Percentiles rank a stretch among this genome's conserved stretches.
These are phyloP conservation scores for Regulus satrapa DNA, from an alignment of 2,113 vertebrate species.

Conservation along the genomic window DNA sequence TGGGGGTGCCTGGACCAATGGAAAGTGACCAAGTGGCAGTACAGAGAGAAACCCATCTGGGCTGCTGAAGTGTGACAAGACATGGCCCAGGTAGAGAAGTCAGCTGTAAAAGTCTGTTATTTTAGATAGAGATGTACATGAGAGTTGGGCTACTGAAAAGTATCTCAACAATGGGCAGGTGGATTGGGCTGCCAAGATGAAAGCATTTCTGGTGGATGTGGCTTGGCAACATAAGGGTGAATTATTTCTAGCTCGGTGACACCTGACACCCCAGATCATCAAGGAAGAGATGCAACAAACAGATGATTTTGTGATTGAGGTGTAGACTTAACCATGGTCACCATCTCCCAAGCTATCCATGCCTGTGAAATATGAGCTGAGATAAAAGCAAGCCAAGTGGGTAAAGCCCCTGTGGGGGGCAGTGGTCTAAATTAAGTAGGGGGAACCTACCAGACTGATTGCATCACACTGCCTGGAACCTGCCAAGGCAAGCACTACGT, in stretches of 20 bases:
- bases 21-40: background rate
- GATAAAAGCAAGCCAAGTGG: background rate
- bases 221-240: background rate
- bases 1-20: background rate
- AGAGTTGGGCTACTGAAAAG: background rate
- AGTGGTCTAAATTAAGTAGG: background rate
- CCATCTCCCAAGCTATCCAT: background rate
- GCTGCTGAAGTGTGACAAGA: background rate
- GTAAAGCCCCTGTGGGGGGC: background rate
- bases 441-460: background rate
- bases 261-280: background rate
- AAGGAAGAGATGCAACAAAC: background rate
- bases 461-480: background rate
- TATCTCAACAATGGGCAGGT: background rate
- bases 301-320: background rate
- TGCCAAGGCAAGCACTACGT: accelerated
- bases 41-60: background rate
- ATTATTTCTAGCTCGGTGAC: background rate
- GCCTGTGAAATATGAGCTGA: background rate
- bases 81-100: background rate
- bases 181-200: background rate
- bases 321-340: background rate
- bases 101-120: background rate
- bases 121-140: accelerated
- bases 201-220: background rate